Evolutionary conservation across 2,113 vertebrate genomes (phyloP), one percentile per base, ranked within the genome.

Genomic region (Ageneiosus marmoratus): DNA sequence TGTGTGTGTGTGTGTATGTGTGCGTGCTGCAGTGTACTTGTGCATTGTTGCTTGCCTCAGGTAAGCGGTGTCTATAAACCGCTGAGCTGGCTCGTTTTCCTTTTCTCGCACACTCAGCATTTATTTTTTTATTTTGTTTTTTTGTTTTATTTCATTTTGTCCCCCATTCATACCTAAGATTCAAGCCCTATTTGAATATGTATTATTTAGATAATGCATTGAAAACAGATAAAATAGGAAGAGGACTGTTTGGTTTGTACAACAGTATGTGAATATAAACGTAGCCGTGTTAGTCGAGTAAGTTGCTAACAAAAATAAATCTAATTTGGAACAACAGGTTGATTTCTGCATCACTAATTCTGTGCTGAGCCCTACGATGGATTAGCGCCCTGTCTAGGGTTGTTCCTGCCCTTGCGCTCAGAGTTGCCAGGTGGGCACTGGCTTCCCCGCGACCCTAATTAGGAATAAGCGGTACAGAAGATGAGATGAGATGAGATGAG

Each of bases 11-110:
- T 13, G 29, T 69, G 82, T 73, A 82, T 77, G 78, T 44, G 32
- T 83, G 51, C 77, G 89, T 89, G 84, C 9, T 0, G 41, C 41
- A 69, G 13, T 48, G 60, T 16, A 15, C 13, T 27, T 89, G 86
- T 91, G 87, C 84, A 88, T 90, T 90, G 91, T 88, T 89, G 90
- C 92, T 91, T 91, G 91, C 85, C 88, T 76, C 6, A 75, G 88
- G 87, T 87, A 82, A 87, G 83, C 84, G 51, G 56, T 81, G 79
- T 88, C 65, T n/a, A 37, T 84, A 92, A 89, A 92, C 84, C 50
- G 92, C 94, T 94, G 93, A 94, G 90, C 69, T 89, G 81, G 88
- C 89, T 88, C 82, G 89, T 91, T 91, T 87, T 83, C 77, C 86
- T 87, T 85, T 86, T 78, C 86, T 86, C 85, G 84, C 88, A 89